Evolutionary conservation across 2,113 vertebrate genomes (phyloP).

Genomic region (Marcusenius ussheri): DNA sequence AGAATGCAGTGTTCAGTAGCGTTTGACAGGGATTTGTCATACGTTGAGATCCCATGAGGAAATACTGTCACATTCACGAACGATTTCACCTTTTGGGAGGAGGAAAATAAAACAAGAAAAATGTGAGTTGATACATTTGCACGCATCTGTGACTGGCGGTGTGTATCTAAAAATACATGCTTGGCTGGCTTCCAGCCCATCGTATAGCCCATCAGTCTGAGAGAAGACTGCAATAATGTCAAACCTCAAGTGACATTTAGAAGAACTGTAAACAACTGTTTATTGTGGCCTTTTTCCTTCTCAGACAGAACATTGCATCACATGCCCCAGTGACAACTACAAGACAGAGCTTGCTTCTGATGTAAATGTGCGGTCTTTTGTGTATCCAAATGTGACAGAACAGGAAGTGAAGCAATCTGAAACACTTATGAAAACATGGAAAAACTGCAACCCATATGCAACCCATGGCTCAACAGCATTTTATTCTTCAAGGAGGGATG

Average conservation of each 20-base stretch:
- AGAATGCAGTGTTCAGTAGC: not conserved
- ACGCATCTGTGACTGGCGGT: not conserved
- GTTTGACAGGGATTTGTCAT: not conserved
- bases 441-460: not conserved
- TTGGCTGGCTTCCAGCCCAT: not conserved
- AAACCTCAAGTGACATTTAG: not conserved
- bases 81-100: not conserved
- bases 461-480: not conserved
- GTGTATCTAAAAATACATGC: not conserved
- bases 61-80: not conserved
- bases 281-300: not conserved
- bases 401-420: not conserved
- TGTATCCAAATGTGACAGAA: not conserved
- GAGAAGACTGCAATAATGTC: not conserved
- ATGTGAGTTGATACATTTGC: not conserved
- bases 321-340: not conserved
- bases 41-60: not conserved
- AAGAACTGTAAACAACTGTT: not conserved
- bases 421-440: not conserved
- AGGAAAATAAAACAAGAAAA: not conserved
- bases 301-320: not conserved
- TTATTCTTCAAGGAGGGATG: not conserved
- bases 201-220: not conserved
- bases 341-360: not conserved
- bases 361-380: not conserved